Conservation (phyloP, 2,797 vertebrate genomes). For the Delichon dasypus region DNA sequence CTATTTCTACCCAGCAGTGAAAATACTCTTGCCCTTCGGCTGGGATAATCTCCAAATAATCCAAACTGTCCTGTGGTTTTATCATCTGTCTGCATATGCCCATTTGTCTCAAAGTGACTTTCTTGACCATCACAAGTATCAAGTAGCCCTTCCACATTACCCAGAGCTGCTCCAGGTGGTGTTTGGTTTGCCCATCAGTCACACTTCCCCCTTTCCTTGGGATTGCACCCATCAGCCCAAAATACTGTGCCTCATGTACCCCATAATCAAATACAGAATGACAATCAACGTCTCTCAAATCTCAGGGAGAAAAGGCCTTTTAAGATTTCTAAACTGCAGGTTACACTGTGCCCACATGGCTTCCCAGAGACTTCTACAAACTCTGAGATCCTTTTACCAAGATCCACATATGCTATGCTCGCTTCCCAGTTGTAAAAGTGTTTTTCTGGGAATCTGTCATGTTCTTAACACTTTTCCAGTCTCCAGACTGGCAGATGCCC, state of each 20-base stretch:
- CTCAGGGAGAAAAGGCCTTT: background rate
- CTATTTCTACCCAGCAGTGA: background rate
- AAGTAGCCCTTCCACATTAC: background rate
- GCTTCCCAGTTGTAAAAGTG: background rate
- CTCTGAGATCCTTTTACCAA: background rate
- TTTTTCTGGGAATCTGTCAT: background rate
- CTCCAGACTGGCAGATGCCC: slow-evolving; percentile 1
- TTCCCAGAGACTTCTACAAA: background rate
- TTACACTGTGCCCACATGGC: background rate
- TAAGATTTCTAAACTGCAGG: background rate
- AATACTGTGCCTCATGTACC: accelerated
- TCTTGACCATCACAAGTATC: background rate
- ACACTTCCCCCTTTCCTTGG: accelerated
- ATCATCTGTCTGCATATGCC: background rate
- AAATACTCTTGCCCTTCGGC: background rate
- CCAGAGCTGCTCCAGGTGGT: background rate
- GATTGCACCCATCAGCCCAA: background rate
- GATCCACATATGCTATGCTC: background rate
- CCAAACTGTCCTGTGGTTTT: background rate
- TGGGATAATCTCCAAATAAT: background rate
- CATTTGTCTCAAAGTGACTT: background rate
- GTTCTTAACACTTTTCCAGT: background rate
- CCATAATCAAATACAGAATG: background rate
- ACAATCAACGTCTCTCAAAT: background rate
- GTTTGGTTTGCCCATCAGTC: background rate